Evolutionary conservation across 2,888 invertebrate species (phyloP), one percentile per base, ranked within the genome.

Genomic region (Leucania comma): DNA sequence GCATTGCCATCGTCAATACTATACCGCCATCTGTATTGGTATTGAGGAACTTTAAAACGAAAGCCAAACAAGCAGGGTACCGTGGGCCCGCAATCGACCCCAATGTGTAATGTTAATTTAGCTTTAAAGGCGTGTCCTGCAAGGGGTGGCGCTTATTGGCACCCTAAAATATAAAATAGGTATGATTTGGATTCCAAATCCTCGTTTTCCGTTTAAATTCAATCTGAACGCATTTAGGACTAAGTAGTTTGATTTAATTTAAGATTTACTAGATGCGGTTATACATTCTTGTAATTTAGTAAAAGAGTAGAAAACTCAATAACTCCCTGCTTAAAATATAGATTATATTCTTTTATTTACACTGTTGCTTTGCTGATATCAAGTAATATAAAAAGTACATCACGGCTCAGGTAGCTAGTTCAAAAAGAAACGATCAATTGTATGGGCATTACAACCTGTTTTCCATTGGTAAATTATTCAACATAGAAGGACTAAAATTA

Each of bases 91-190:
- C 12, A 58, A 42, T 65, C 51, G 48, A 70, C 81, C 82, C 78
- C 53, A 62, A 54, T 64, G 61, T 38, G 67, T 75, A 69, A 66
- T 81, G 78, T 76, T 75, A 82, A 75, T 79, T 81, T 88, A 83
- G 74, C 75, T 84, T 81, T 87, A 87, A 86, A 88, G 84, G 93
- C 93, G 93, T 90, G 85, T 89, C 90, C 82, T 75, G 58, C 76
- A 83, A 91, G 90, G 92, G 93, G 93, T 91, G 93, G 91, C 89
- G 84, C 92, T 86, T 79, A 75, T 62, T 63, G 42, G 80, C 66
- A 84, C 90, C 89, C 89, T 86, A 81, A 87, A 85, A 80, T 79
- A 74, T 64, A 83, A 75, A 71, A 66, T 76, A 70, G 76, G 72
- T 74, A 64, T 42, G 32, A 61, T 64, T 51, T 38, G 12, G 29